Evolutionary conservation across 2,113 vertebrate species (phyloP), one percentile per base, ranked within the genome.

Genomic region (Heliornis fulica): DNA sequence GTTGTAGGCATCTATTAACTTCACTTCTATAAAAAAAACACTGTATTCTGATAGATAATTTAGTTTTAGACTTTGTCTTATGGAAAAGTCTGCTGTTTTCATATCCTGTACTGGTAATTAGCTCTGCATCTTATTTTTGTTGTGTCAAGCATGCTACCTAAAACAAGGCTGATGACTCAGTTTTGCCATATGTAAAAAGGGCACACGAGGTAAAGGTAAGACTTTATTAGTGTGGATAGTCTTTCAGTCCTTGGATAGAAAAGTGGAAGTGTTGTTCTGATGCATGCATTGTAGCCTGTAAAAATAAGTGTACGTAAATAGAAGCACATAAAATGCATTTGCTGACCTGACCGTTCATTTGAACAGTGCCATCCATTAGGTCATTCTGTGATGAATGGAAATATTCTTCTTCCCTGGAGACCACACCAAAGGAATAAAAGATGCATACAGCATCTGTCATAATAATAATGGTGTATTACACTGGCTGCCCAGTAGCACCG

Each of bases 261-360:
- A 71, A 40, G 69, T 91, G 83, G 83, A 92, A 95, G 91, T 82
- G 69, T 81, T 87, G 69, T 60, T 91, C 83, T 63, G 83, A 40
- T 78, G 76, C 56, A 77, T 93, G 94, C 93, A 59, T 81, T 89
- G 90, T 86, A 66, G 92, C 85, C 90, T 95, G 76, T 86, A 85
- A 95, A 95, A 95, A 93, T 88, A 69, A 92, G 69, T 57, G 71
- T 41, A 36, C 76, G 4, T 57, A 86, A 92, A 83, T 78, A 93
- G 88, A 88, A 93, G 76, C 74, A 46, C 51, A 59, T 54, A 40
- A 93, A 93, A 43, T 83, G 72, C 64, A 7, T 93, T 91, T 91
- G 77, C 93, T 94, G 91, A 89, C 89, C 93, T 94, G 91, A 89
- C 89, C 91, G 22, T 92, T 91, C 83, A 31, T 79, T 89, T 87